Conservation (phyloP, 2,888 invertebrate genomes). For the Nemapogon koenigi region DNA sequence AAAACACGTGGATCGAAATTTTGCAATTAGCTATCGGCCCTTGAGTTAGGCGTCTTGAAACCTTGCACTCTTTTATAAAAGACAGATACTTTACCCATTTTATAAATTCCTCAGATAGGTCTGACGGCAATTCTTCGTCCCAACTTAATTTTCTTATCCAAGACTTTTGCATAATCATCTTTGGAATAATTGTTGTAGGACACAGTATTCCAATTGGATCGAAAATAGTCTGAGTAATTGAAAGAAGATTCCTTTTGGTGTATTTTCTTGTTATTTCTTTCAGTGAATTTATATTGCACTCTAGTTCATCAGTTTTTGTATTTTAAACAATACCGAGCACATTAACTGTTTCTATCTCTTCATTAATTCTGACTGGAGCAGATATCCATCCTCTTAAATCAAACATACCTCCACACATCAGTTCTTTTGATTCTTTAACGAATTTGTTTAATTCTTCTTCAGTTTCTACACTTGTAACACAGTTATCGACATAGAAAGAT, state of each 20-base stretch:
- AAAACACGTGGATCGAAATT: constrained; percentile 3
- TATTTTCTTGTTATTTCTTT: constrained; percentile 1
- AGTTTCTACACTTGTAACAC: constrained; percentile 13
- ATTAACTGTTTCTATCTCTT: too few species aligned
- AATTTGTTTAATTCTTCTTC: constrained; percentile 11
- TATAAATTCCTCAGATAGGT: not conserved
- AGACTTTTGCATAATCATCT: constrained; percentile 14
- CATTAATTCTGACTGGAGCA: too few species aligned
- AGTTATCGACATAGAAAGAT: constrained; percentile 16
- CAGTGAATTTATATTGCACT: constrained; percentile 5
- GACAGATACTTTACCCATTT: not conserved
- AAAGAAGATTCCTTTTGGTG: constrained; percentile 12
- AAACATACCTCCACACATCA: constrained; percentile 14
- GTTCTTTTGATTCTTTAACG: constrained; percentile 11
- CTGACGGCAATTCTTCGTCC: constrained; percentile 11
- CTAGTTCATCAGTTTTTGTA: constrained; percentile 8
- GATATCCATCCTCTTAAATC: constrained; percentile 15
- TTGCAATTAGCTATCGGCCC: not conserved
- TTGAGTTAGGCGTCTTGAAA: constrained; percentile 1
- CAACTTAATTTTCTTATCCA: constrained; percentile 13
- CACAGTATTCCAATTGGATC: constrained; percentile 15
- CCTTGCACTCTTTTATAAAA: not conserved
- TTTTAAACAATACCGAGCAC: too few species aligned
- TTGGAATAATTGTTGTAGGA: constrained; percentile 14
- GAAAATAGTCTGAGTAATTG: constrained; percentile 13